Percentiles rank a stretch among this genome's conserved stretches.
Conservation (phyloP, 2,113 vertebrate species). For the Melanocharis versteri region DNA sequence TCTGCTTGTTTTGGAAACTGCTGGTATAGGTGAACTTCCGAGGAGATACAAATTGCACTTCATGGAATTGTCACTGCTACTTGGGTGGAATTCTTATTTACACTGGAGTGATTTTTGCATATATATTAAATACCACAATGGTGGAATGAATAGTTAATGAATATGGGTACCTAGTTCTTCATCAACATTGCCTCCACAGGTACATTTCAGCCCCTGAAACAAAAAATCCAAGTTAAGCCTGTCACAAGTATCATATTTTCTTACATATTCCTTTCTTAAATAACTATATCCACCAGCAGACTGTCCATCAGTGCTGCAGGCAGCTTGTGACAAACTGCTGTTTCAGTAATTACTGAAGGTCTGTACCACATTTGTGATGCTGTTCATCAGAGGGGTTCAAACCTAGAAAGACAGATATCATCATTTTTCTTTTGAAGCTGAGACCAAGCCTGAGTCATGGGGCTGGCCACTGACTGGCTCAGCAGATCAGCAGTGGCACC, state of each 20-base stretch:
- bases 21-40: neutral
- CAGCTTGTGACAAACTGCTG: constrained; percentile 43
- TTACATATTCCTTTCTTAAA: constrained; percentile 1
- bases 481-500: constrained; percentile 30
- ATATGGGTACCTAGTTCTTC: neutral
- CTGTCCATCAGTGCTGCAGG: constrained; percentile 15
- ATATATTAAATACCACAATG: neutral
- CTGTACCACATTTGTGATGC: constrained; percentile 10
- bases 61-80: neutral
- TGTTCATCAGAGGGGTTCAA: constrained; percentile 20
- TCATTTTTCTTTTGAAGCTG: constrained; percentile 31
- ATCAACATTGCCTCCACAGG: neutral
- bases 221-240: neutral
- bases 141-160: neutral
- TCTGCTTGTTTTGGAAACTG: neutral
- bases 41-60: neutral
- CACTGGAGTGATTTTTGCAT: neutral
- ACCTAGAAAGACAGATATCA: constrained; percentile 17
- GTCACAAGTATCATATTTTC: neutral
- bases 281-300: neutral
- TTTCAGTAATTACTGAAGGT: constrained; percentile 39
- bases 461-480: neutral
- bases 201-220: neutral
- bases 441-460: constrained; percentile 12
- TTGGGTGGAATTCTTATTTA: neutral